These are phyloP conservation scores for Helicoverpa assulta DNA, from an alignment of 2,888 invertebrate genomes.

Conservation along the genomic window DNA sequence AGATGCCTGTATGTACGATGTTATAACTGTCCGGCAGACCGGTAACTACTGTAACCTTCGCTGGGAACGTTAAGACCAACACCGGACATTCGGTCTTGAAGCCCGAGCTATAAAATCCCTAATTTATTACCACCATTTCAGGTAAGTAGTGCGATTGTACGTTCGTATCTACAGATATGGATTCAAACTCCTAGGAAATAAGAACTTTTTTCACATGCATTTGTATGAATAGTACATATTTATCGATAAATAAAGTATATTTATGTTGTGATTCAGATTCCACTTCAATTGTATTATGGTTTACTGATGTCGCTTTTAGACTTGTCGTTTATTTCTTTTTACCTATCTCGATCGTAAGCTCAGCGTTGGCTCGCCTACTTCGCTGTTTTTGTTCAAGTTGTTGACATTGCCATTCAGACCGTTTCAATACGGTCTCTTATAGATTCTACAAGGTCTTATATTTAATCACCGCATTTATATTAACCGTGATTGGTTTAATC, in stretches of 20 bases:
- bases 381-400: conserved; percentile 53
- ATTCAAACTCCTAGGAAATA: conserved; percentile 67
- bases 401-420: conserved; percentile 52
- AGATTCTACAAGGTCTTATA: conserved; percentile 32
- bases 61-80: conserved; percentile 61
- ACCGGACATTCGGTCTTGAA: conserved; percentile 71
- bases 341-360: conserved; percentile 30
- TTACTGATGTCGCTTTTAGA: conserved; percentile 74
- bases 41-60: conserved; percentile 67
- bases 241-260: conserved; percentile 73
- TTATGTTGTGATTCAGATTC: conserved; percentile 59
- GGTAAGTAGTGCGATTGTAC: conserved; percentile 75
- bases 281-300: conserved; percentile 74
- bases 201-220: conserved; percentile 71
- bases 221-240: conserved; percentile 60
- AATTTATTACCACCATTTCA: conserved; percentile 71
- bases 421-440: conserved; percentile 32
- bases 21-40: conserved; percentile 66
- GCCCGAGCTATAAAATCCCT: conserved; percentile 65
- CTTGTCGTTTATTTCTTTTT: conserved; percentile 71
- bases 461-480: conserved; percentile 17
- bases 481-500: conserved; percentile 18
- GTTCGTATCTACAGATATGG: conserved; percentile 69
- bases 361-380: conserved; percentile 35
- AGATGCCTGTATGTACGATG: conserved; percentile 62